Base-by-base conservation (phyloP, 2,113 vertebrate species). In the Desmodus rotundus region DNA sequence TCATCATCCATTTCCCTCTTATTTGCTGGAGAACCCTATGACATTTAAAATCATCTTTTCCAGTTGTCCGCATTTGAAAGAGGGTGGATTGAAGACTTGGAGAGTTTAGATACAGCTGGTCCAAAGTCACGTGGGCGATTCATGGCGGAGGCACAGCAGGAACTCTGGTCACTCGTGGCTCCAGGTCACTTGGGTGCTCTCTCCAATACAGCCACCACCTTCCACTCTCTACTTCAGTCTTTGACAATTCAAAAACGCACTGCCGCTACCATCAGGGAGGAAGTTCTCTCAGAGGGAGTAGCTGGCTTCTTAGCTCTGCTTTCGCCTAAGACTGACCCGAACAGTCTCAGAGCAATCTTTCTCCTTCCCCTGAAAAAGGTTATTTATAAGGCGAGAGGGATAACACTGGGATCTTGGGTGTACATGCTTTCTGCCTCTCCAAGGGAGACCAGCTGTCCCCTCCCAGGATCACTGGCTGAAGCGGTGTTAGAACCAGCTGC, bases 101-200 rank as follows among this genome's bases (percentile, higher is more conserved):
- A 83, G 33, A 43, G 15, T 70, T 63, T 12, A 92, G 58, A 12
- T 52, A 50, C 43, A 81, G 10, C 41, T 33, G 38, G 8, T 76
- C 41, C 52, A 73, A 91, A 63, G 54, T 52, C 26, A 38, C 17
- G 4, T 33, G 36, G 10, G 3, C 58, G 41, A 41, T 50, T 45
- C 24, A 0, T 65, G n/a, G 14, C 20, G 43, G 12, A 84, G 19
- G 5, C 6, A 2, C 1, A 0, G 11, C 33, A 43, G 4, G 33
- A 41, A 74, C 0, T 4, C 67, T 50, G 16, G 13, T 85, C 20
- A 12, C 33, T 33, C 0, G 0, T 38, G 0, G 1, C 11, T 61
- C 36, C 8, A 54, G 1, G 54, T 31, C 15, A 61, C 54, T 43
- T 20, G 4, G 26, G 9, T 12, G 13, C 2, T 4, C 17, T 95